Evolutionary conservation across 1,140 invertebrate genomes (phyloP).

Genomic region (Philotrypesis tridentata): DNA sequence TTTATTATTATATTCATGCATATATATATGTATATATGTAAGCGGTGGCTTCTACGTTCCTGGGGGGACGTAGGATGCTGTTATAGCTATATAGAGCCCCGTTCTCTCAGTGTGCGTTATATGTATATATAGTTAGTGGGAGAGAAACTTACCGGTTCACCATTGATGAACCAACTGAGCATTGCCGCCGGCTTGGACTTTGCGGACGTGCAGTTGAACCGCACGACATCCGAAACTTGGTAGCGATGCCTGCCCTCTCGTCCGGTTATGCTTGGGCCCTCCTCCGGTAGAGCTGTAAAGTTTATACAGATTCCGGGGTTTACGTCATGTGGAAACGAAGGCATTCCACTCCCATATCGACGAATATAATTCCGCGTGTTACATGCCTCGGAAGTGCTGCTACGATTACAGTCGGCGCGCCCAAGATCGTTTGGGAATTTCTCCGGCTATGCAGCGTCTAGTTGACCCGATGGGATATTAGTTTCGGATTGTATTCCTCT

Average conservation of each 20-base stretch:
- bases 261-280: constrained; percentile 80
- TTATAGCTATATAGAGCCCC: no score
- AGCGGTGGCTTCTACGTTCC: no score
- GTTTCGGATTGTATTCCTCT: no score
- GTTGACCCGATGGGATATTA: no score
- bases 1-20: neutral
- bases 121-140: neutral
- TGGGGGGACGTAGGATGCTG: neutral
- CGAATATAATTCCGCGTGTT: neutral
- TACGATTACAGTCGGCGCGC: no score
- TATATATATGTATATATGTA: neutral
- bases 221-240: constrained; percentile 79
- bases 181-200: constrained; percentile 82
- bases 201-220: constrained; percentile 81
- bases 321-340: neutral
- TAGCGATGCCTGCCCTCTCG: constrained; percentile 76
- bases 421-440: neutral
- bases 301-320: constrained; percentile 51
- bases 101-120: neutral
- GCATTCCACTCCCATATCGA: neutral
- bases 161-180: constrained; percentile 84
- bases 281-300: constrained; percentile 78
- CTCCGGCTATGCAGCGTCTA: no score
- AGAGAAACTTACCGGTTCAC: constrained; percentile 75
- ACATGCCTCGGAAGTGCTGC: neutral